A percentile compares a stretch with the other conserved stretches of the same genome.
These are phyloP conservation scores for Lophotriccus pileatus DNA, from an alignment of 2,797 vertebrate genomes.

Conservation along the genomic window DNA sequence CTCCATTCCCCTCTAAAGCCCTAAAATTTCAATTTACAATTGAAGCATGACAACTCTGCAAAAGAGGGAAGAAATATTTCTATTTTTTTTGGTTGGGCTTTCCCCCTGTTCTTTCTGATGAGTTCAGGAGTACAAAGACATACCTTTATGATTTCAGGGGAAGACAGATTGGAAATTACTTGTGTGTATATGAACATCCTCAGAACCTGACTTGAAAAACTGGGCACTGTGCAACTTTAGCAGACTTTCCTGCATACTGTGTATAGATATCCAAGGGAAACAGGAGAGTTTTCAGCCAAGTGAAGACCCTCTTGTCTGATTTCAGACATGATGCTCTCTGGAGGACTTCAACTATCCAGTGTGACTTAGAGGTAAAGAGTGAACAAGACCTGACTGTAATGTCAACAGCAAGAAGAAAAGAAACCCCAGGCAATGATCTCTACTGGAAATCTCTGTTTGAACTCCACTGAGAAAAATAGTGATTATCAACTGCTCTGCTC, in stretches of 20 bases:
- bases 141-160: background rate
- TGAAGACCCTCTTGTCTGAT: background rate
- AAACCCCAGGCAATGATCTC: background rate
- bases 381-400: background rate
- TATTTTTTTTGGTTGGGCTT: background rate
- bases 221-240: background rate
- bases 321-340: background rate
- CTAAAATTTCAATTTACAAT: slow-evolving; percentile 13
- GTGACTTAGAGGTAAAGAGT: background rate
- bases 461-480: background rate
- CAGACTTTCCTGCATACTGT: background rate
- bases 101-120: background rate
- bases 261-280: background rate
- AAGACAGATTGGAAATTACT: background rate
- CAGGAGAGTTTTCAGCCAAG: background rate
- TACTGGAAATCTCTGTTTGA: background rate
- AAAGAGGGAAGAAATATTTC: background rate
- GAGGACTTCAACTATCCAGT: background rate
- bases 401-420: background rate
- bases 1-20: background rate
- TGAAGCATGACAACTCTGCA: background rate
- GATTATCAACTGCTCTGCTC: background rate
- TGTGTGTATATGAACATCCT: background rate
- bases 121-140: background rate
- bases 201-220: background rate